Conservation (phyloP, 23 tunicate genomes). For the Corella eumyota region DNA sequence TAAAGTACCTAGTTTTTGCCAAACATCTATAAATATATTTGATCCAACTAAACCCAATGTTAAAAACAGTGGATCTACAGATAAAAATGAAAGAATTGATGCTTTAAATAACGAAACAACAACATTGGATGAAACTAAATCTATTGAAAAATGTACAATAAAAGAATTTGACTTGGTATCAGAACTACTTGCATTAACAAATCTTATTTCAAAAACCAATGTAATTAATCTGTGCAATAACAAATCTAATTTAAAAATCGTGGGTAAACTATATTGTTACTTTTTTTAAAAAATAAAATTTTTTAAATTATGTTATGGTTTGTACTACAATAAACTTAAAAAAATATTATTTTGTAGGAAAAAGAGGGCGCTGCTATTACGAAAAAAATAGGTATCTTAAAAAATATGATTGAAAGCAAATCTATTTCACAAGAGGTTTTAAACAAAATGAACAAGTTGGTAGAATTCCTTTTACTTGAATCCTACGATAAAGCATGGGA, state of each 20-base stretch:
- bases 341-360: not conserved
- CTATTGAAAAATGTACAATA: too few species aligned
- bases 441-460: conserved; percentile 14
- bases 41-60: too few species aligned
- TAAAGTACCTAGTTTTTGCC: too few species aligned
- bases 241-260: too few species aligned
- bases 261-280: too few species aligned
- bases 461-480: not conserved
- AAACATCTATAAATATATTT: too few species aligned
- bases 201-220: too few species aligned
- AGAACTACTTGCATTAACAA: too few species aligned
- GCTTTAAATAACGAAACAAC: not conserved
- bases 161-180: conserved; percentile 3
- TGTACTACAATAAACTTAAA: not conserved
- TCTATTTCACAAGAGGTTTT: conserved; percentile 2
- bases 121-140: not conserved
- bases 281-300: too few species aligned
- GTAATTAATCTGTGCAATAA: too few species aligned
- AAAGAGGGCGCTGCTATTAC: conserved; percentile 6
- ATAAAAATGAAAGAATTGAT: not conserved
- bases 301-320: too few species aligned
- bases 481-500: conserved; percentile 28
- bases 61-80: not conserved
- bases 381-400: conserved; percentile 11
- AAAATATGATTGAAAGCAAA: conserved; percentile 2